These are phyloP conservation scores for Xenopus laevis DNA, from an alignment of 2,113 vertebrate genomes.

Conservation along the genomic window DNA sequence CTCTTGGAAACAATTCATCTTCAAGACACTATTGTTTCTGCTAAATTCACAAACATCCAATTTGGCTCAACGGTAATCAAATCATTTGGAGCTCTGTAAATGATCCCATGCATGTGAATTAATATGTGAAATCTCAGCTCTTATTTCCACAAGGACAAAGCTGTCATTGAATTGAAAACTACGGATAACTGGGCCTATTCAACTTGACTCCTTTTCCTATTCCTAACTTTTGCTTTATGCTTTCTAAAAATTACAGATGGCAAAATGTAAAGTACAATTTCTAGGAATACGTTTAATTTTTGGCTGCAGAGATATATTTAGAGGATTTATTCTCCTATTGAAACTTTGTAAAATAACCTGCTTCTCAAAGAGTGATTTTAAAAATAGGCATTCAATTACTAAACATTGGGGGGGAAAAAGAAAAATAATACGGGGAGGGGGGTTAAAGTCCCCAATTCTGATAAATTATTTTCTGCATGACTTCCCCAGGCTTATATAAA, in stretches of 20 bases:
- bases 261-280: constrained; percentile 26
- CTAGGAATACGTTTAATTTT: too few relatives aligned
- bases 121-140: constrained; percentile 64
- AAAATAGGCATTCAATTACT: too few relatives aligned
- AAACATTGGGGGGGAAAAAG: too few relatives aligned
- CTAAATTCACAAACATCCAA: constrained; percentile 66
- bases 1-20: constrained; percentile 57
- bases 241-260: constrained; percentile 49
- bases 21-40: constrained; percentile 59
- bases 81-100: constrained; percentile 59
- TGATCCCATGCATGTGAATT: constrained; percentile 56
- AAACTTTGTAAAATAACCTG: too few relatives aligned
- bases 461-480: too few relatives aligned
- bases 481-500: too few relatives aligned
- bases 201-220: constrained; percentile 26
- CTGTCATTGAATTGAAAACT: constrained; percentile 59
- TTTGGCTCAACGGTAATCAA: constrained; percentile 61
- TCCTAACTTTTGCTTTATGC: constrained; percentile 34
- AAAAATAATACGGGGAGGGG: too few relatives aligned
- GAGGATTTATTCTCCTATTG: too few relatives aligned
- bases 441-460: too few relatives aligned
- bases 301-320: too few relatives aligned
- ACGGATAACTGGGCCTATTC: constrained; percentile 56
- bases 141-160: constrained; percentile 59
- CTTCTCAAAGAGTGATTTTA: too few relatives aligned